Evolutionary conservation across 2,113 vertebrate species (phyloP).

Genomic region (Bostrychus sinensis): DNA sequence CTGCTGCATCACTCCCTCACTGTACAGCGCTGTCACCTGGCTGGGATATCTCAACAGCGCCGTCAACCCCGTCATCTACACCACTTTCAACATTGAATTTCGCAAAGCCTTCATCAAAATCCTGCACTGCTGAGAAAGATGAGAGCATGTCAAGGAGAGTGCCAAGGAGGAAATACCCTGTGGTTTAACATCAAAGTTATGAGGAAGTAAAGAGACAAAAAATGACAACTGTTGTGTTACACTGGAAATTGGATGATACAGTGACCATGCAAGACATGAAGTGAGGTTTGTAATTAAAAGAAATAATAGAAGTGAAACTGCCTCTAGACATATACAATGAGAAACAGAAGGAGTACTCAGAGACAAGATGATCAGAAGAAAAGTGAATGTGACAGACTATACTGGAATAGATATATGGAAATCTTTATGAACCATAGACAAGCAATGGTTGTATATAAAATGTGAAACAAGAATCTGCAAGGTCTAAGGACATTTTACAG

Average conservation of each 20-base stretch:
- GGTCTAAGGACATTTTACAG: background rate
- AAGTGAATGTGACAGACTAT: background rate
- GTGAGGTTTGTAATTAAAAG: background rate
- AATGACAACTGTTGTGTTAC: background rate
- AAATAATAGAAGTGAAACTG: background rate
- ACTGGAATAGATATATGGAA: slow-evolving; percentile 14
- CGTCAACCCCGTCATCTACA: slow-evolving; percentile 83
- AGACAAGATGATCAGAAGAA: background rate
- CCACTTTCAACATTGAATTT: slow-evolving; percentile 83
- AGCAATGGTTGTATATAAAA: slow-evolving; percentile 21
- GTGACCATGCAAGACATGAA: background rate
- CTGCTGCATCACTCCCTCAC: slow-evolving; percentile 77
- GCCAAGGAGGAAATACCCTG: background rate
- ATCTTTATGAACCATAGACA: slow-evolving; percentile 11
- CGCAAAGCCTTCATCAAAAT: slow-evolving; percentile 82
- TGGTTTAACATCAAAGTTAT: slow-evolving; percentile 12
- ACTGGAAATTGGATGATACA: background rate
- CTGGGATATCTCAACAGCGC: slow-evolving; percentile 82
- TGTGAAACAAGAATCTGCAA: slow-evolving; percentile 23
- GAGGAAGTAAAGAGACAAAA: slow-evolving; percentile 1
- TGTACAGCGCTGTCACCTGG: slow-evolving; percentile 82
- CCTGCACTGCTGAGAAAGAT: slow-evolving; percentile 75
- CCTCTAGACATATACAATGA: background rate
- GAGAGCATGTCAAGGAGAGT: background rate
- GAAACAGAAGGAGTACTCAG: background rate